Percentiles rank a stretch among this genome's conserved stretches.
Evolutionary conservation across 2,113 vertebrate species (phyloP).

Genomic region (Hepsetus odoe): DNA sequence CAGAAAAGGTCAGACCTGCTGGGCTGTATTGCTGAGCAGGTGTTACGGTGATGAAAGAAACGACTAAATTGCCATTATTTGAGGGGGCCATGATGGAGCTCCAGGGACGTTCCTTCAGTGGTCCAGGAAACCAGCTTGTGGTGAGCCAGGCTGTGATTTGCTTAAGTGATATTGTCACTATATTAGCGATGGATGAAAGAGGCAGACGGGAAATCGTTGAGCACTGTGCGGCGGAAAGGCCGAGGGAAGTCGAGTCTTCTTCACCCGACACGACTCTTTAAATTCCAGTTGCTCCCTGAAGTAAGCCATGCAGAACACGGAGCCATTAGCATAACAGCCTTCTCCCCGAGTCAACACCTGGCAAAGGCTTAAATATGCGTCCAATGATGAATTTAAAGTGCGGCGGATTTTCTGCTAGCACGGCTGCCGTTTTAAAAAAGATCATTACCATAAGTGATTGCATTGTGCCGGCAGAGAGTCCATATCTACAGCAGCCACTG

Average conservation of each 20-base stretch:
- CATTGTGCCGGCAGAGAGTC: slow-evolving; percentile 36
- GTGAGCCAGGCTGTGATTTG: slow-evolving; percentile 35
- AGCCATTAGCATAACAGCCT: slow-evolving; percentile 55
- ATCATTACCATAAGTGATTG: slow-evolving; percentile 52
- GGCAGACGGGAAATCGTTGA: slow-evolving; percentile 57
- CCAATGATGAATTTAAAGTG: slow-evolving; percentile 48
- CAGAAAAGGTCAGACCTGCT: slow-evolving; percentile 21
- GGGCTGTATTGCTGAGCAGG: slow-evolving; percentile 35
- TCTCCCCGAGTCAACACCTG: slow-evolving; percentile 57
- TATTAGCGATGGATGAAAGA: slow-evolving; percentile 56
- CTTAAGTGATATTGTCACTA: slow-evolving; percentile 58
- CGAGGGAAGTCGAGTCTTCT: slow-evolving; percentile 43
- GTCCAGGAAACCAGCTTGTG: not conserved
- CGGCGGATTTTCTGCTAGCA: slow-evolving; percentile 32
- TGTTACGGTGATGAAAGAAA: slow-evolving; percentile 36
- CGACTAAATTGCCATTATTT: slow-evolving; percentile 41
- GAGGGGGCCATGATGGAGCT: slow-evolving; percentile 41
- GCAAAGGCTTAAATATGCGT: slow-evolving; percentile 52
- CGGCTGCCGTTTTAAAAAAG: slow-evolving; percentile 42
- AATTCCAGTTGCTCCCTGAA: slow-evolving; percentile 51
- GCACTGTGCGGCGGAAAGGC: slow-evolving; percentile 42
- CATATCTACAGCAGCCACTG: slow-evolving; percentile 35
- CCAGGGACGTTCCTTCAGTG: slow-evolving; percentile 28
- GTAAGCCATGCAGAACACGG: slow-evolving; percentile 41
- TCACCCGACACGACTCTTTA: slow-evolving; percentile 36